These are phyloP conservation scores for Ricordea florida DNA, from an alignment of 92 coral and sea anemone species.

Conservation along the genomic window DNA sequence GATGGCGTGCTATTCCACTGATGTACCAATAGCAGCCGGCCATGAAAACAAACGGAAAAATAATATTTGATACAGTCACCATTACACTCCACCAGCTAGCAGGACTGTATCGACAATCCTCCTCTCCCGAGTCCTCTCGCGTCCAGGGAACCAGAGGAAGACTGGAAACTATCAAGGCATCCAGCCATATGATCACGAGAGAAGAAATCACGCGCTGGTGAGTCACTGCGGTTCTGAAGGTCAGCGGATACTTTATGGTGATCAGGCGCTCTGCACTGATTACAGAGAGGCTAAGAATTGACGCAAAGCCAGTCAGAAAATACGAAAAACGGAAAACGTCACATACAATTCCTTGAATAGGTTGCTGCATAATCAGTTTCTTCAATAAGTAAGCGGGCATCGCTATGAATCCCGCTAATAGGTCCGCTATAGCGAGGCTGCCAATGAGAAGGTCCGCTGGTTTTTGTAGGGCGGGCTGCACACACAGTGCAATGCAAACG, in stretches of 20 bases:
- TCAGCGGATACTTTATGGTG: conserved; percentile 76
- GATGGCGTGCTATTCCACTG: conserved; percentile 55
- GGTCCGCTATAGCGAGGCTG: conserved; percentile 78
- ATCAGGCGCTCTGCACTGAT: conserved; percentile 83
- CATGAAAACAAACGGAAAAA: conserved; percentile 75
- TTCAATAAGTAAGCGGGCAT: conserved; percentile 84
- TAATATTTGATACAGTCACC: conserved; percentile 73
- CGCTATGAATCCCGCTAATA: conserved; percentile 79
- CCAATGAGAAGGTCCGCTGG: conserved; percentile 73
- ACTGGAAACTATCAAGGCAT: conserved; percentile 57
- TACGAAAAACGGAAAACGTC: conserved; percentile 83
- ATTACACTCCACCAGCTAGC: conserved; percentile 87
- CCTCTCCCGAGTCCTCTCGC: conserved; percentile 4
- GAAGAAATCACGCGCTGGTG: conserved; percentile 48
- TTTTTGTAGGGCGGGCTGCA: conserved; percentile 63
- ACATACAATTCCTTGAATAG: conserved; percentile 55
- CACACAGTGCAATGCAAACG: conserved; percentile 81
- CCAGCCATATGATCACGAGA: conserved; percentile 69
- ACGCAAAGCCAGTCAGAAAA: conserved; percentile 84
- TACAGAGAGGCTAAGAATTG: conserved; percentile 80
- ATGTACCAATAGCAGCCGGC: conserved; percentile 72
- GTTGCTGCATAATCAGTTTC: conserved; percentile 53
- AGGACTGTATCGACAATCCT: conserved; percentile 71
- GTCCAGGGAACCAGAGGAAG: conserved; percentile 81
- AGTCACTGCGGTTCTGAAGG: conserved; percentile 64